Percentiles rank a stretch among this genome's conserved stretches.
Evolutionary conservation across 2,888 invertebrate species (phyloP).

Genomic region (Drosophila pegasa): DNA sequence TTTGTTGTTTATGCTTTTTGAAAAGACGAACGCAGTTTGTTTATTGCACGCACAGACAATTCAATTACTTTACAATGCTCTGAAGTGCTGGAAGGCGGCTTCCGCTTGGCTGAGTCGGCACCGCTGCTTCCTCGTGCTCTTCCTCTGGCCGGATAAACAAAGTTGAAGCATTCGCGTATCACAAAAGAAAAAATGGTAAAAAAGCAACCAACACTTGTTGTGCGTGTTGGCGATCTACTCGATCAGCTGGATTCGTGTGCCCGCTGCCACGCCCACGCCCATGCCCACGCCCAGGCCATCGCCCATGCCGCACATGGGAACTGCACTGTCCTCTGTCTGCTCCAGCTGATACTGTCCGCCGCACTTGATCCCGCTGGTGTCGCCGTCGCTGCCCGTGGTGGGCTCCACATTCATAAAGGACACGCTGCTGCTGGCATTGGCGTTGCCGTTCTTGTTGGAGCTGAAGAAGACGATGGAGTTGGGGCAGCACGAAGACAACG

Average conservation of each 20-base stretch:
- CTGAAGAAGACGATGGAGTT: conserved; percentile 52
- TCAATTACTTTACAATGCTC: conserved; percentile 23
- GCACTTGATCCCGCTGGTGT: conserved; percentile 27
- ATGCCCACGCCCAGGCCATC: conserved; percentile 48
- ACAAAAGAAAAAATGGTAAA: background rate
- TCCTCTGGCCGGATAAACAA: background rate
- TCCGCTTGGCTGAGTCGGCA: background rate
- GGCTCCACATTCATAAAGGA: conserved; percentile 9
- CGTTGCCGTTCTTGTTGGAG: conserved; percentile 10
- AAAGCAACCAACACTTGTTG: background rate
- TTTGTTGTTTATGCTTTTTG: conserved; percentile 34
- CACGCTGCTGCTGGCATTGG: conserved; percentile 14
- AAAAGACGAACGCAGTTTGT: conserved; percentile 57
- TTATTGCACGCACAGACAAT: conserved; percentile 46
- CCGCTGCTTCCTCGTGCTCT: background rate
- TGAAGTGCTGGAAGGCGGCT: background rate
- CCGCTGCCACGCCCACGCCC: conserved; percentile 16
- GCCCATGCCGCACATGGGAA: conserved; percentile 55
- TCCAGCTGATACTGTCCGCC: conserved; percentile 37
- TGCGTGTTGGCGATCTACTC: conserved; percentile 41
- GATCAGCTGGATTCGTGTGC: conserved; percentile 25
- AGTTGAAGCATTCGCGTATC: background rate
- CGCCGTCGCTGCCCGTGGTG: conserved; percentile 15
- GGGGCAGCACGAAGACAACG: conserved; percentile 21
- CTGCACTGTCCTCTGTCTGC: conserved; percentile 21